phyloP scores from a whole-genome alignment of 2,113 vertebrate genomes.

The Pseudopodoces humilis region DNA sequence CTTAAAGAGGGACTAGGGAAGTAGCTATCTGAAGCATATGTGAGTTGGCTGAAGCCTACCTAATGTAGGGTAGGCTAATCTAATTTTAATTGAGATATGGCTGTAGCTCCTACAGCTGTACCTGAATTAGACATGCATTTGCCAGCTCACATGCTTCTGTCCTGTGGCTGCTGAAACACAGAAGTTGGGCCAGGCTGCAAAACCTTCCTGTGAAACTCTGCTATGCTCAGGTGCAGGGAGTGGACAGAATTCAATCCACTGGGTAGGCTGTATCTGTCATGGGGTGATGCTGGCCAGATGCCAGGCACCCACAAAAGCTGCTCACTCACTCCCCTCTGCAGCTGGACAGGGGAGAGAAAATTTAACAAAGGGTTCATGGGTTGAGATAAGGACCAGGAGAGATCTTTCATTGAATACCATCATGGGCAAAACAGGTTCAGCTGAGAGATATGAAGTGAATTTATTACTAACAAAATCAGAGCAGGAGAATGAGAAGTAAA shows the following conservation, averaged over 20 bases:
- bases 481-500: not conserved
- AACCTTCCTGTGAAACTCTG: not conserved
- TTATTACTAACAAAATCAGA: not conserved
- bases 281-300: not conserved
- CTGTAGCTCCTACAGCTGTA: conserved; percentile 16
- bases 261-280: not conserved
- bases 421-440: not conserved
- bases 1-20: not conserved
- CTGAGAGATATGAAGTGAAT: not conserved
- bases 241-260: not conserved
- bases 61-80: conserved; percentile 15
- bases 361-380: not conserved
- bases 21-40: not conserved
- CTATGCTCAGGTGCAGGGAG: not conserved
- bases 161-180: not conserved
- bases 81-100: not conserved
- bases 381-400: not conserved
- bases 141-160: not conserved
- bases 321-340: not conserved
- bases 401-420: not conserved
- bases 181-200: not conserved
- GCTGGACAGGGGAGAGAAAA: not conserved
- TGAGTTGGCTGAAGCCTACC: conserved; percentile 21
- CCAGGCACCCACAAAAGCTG: not conserved
- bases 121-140: not conserved